A percentile compares a stretch with the other conserved stretches of the same genome.
These are phyloP conservation scores for Palythoa grandiflora DNA, from an alignment of 92 coral and sea anemone genomes.

Conservation along the genomic window DNA sequence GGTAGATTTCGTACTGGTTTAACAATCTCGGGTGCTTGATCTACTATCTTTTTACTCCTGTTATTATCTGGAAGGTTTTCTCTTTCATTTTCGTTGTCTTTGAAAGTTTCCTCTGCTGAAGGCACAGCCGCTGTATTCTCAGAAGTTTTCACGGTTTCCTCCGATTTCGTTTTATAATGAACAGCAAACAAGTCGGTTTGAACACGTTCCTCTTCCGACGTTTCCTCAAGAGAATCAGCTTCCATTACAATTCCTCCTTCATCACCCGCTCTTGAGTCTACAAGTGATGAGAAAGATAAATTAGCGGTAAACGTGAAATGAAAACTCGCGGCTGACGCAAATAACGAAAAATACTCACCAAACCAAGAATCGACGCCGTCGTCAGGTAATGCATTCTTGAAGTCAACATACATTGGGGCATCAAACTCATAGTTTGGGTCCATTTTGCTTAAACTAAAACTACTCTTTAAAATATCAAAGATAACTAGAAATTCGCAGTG, in stretches of 20 bases:
- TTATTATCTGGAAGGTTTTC: slow-evolving; percentile 17
- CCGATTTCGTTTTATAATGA: not conserved
- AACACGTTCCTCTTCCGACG: slow-evolving; percentile 23
- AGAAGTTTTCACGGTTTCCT: not conserved
- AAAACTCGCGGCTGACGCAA: not conserved
- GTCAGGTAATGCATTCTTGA: slow-evolving; percentile 48
- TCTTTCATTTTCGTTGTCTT: not conserved
- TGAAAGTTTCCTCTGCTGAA: not conserved
- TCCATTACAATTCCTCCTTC: slow-evolving; percentile 75
- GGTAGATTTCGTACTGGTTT: slow-evolving; percentile 31
- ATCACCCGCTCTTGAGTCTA: slow-evolving; percentile 81
- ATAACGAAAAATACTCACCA: slow-evolving; percentile 70
- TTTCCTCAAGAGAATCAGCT: slow-evolving; percentile 63
- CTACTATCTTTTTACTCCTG: not conserved
- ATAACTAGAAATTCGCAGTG: not conserved
- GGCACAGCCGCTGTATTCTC: not conserved
- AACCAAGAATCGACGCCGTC: slow-evolving; percentile 88
- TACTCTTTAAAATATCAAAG: not conserved
- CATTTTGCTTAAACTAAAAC: slow-evolving; percentile 50
- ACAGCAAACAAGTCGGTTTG: not conserved
- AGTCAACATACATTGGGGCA: slow-evolving; percentile 95
- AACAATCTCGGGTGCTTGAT: slow-evolving; percentile 1
- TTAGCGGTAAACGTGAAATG: not conserved
- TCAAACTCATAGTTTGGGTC: slow-evolving; percentile 89
- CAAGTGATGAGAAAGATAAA: not conserved